Percentiles rank a stretch among this genome's conserved stretches.
These are phyloP conservation scores for Seira ritae DNA, from an alignment of 2,888 invertebrate genomes.

Conservation along the genomic window DNA sequence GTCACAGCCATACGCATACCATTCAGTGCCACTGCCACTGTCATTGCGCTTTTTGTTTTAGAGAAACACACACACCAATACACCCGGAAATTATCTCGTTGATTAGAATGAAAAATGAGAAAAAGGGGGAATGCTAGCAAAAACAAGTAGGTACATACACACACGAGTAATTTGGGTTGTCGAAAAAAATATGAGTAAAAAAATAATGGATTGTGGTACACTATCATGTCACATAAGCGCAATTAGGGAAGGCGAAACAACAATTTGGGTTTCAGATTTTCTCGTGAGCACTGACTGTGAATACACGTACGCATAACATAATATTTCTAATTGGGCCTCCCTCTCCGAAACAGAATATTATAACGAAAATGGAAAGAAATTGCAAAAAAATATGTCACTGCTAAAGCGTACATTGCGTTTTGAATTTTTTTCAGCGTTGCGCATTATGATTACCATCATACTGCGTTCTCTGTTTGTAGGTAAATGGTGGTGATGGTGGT, in stretches of 20 bases:
- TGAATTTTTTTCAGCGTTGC: no score
- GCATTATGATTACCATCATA: no score
- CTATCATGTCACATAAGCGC: constrained; percentile 34
- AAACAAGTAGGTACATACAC: constrained; percentile 6
- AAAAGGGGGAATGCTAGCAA: constrained; percentile 8
- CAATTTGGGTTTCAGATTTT: no score
- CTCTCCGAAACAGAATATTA: neutral
- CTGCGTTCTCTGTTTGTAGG: no score
- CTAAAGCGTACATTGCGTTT: neutral
- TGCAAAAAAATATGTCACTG: constrained; percentile 50
- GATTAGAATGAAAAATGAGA: constrained; percentile 43
- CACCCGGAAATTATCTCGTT: no score
- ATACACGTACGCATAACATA: constrained; percentile 26
- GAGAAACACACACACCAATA: no score
- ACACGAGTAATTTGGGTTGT: constrained; percentile 32
- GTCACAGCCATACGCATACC: no score
- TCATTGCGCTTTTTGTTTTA: no score
- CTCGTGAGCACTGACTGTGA: no score
- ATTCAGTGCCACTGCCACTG: no score
- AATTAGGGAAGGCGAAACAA: constrained; percentile 27
- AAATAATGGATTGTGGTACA: constrained; percentile 12
- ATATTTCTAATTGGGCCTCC: no score
- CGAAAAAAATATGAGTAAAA: constrained; percentile 24
- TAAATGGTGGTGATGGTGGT: no score
- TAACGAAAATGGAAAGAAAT: constrained; percentile 39